A percentile compares a stretch with the other conserved stretches of the same genome.
phyloP scores from a whole-genome alignment of 2,888 invertebrate species.

The Drosophila borborema region DNA sequence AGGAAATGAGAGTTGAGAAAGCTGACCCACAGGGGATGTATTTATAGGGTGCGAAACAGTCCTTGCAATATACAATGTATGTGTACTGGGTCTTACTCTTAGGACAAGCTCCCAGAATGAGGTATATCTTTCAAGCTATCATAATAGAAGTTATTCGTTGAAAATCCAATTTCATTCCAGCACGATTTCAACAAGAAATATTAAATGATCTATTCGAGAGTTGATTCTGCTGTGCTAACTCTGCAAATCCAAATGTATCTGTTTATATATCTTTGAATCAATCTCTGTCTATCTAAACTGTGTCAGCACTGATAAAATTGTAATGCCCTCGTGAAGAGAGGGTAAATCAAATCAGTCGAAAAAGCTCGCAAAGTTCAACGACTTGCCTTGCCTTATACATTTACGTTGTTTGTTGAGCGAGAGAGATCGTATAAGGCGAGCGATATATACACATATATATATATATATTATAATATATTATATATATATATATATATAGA shows the following conservation, averaged over 20 bases:
- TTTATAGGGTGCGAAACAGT: no score
- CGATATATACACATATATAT: background rate
- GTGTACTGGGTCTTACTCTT: no score
- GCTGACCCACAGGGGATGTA: no score
- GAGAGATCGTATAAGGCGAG: slow-evolving; percentile 14
- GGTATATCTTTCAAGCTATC: no score
- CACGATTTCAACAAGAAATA: background rate
- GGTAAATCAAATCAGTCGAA: background rate
- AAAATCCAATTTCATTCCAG: no score
- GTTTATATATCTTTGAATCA: background rate
- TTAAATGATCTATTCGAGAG: background rate
- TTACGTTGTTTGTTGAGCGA: slow-evolving; percentile 31
- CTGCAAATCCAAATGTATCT: no score
- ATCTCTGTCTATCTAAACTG: background rate
- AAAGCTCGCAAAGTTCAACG: slow-evolving; percentile 46
- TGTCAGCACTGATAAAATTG: background rate
- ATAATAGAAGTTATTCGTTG: no score
- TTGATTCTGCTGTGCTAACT: background rate
- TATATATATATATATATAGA: background rate
- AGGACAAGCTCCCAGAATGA: no score
- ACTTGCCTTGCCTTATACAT: slow-evolving; percentile 24
- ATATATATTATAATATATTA: no score
- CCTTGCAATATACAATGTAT: no score
- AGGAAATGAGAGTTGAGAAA: no score
- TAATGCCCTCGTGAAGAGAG: background rate